Evolutionary conservation across 2,888 invertebrate genomes (phyloP).

Genomic region (Patella pellucida): DNA sequence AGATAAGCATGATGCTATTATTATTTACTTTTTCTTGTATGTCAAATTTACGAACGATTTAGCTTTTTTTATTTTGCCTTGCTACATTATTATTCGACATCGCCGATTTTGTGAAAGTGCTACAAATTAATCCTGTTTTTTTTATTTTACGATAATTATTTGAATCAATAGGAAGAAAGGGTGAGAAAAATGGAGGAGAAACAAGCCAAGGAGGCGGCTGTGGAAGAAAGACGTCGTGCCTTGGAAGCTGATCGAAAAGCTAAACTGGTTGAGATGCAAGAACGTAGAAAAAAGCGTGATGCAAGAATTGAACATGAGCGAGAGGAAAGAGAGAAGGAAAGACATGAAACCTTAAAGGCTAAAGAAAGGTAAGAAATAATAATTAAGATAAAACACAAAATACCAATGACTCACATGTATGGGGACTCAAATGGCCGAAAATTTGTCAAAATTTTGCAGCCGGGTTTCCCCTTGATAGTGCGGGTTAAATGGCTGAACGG

Average conservation of each 20-base stretch:
- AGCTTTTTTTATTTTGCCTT: background rate
- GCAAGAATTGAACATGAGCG: conserved; percentile 84
- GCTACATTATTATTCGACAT: background rate
- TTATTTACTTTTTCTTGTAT: too few species aligned
- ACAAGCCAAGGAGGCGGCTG: conserved; percentile 95
- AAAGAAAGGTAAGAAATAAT: conserved; percentile 75
- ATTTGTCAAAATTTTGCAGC: too few species aligned
- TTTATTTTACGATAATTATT: background rate
- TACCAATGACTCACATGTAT: too few species aligned
- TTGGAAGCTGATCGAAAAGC: conserved; percentile 86
- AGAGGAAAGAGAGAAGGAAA: conserved; percentile 81
- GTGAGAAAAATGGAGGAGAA: conserved; percentile 89
- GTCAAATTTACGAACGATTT: too few species aligned
- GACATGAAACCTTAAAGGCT: conserved; percentile 83
- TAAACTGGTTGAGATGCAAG: conserved; percentile 76
- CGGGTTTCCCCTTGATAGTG: too few species aligned
- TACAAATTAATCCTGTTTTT: background rate
- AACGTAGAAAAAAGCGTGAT: conserved; percentile 86
- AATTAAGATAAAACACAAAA: too few species aligned
- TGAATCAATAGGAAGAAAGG: conserved; percentile 82
- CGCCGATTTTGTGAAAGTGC: background rate
- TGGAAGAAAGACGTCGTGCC: conserved; percentile 87
- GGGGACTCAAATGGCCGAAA: too few species aligned
- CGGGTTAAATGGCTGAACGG: too few species aligned
- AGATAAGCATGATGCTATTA: too few species aligned